Conservation (phyloP, 1,140 invertebrate genomes). For the Solenopsis fugax region DNA sequence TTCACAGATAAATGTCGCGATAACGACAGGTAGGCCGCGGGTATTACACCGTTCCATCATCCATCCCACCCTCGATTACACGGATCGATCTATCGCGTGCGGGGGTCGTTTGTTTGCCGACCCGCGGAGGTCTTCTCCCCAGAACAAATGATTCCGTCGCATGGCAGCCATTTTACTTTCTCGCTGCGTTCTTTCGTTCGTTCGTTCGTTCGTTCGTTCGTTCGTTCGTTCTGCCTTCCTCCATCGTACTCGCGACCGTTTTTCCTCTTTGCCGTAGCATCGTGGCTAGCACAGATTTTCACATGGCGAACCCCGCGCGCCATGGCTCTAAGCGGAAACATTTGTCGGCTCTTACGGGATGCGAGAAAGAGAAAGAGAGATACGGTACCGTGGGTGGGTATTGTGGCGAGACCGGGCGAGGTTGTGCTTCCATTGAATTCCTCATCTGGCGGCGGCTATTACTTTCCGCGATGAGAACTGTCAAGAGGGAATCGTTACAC, state of each 20-base stretch:
- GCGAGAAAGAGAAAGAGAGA: neutral
- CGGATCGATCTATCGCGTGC: slow-evolving; percentile 79
- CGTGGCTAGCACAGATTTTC: slow-evolving; percentile 35
- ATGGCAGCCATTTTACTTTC: slow-evolving; percentile 70
- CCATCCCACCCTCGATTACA: slow-evolving; percentile 79
- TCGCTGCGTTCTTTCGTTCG: neutral
- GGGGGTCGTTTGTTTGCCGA: slow-evolving; percentile 68
- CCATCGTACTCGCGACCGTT: slow-evolving; percentile 4
- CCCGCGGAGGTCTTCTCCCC: slow-evolving; percentile 42
- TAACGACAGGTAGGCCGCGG: slow-evolving; percentile 74
- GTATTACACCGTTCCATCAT: slow-evolving; percentile 78
- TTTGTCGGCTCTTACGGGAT: slow-evolving; percentile 50
- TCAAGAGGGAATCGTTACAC: slow-evolving; percentile 69
- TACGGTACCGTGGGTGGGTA: slow-evolving; percentile 36
- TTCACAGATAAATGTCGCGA: slow-evolving; percentile 78
- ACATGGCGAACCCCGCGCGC: slow-evolving; percentile 25
- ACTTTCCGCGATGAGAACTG: slow-evolving; percentile 76
- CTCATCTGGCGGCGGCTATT: slow-evolving; percentile 72
- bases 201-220: no score
- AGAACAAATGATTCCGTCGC: slow-evolving; percentile 70
- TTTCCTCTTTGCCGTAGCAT: neutral
- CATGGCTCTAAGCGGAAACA: slow-evolving; percentile 53
- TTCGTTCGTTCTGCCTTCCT: neutral
- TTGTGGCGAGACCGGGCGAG: slow-evolving; percentile 50
- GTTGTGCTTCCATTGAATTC: slow-evolving; percentile 70